Conservation (phyloP, 2,888 invertebrate species). For the Slavum lentiscoides region DNA sequence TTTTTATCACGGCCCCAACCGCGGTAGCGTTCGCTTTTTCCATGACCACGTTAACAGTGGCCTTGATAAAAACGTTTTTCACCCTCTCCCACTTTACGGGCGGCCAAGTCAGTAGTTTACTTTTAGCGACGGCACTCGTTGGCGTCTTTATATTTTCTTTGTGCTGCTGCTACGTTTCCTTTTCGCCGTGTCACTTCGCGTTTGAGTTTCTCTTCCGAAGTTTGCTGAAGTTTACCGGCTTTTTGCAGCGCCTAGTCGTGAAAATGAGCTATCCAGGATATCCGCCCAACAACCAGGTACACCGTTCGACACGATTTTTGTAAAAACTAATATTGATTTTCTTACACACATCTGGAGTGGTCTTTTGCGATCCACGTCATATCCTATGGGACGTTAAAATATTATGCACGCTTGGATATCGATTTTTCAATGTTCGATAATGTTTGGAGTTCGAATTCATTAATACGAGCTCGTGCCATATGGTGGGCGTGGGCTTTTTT, state of each 20-base stretch:
- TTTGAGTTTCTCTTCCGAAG: not conserved
- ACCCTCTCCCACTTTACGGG: not conserved
- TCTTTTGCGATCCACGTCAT: not conserved
- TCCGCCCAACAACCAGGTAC: conserved; percentile 46
- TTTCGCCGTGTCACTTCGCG: no score
- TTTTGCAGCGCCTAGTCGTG: not conserved
- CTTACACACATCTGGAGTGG: not conserved
- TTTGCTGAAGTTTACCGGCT: not conserved
- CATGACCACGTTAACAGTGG: not conserved
- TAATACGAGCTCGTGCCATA: not conserved
- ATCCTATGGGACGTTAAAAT: not conserved
- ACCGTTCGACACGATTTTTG: not conserved
- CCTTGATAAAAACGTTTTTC: not conserved
- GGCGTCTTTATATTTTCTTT: no score
- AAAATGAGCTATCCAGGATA: conserved; percentile 51
- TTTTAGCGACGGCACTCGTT: no score
- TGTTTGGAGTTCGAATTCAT: not conserved
- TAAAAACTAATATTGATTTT: not conserved
- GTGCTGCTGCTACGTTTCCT: no score
- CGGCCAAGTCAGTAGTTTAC: no score
- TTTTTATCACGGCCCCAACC: not conserved
- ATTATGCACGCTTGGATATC: not conserved
- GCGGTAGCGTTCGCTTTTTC: not conserved
- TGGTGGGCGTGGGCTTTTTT: not conserved
- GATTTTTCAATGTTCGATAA: not conserved